Conservation (phyloP, 2,113 vertebrate species). For the Mastomys natalensis region DNA sequence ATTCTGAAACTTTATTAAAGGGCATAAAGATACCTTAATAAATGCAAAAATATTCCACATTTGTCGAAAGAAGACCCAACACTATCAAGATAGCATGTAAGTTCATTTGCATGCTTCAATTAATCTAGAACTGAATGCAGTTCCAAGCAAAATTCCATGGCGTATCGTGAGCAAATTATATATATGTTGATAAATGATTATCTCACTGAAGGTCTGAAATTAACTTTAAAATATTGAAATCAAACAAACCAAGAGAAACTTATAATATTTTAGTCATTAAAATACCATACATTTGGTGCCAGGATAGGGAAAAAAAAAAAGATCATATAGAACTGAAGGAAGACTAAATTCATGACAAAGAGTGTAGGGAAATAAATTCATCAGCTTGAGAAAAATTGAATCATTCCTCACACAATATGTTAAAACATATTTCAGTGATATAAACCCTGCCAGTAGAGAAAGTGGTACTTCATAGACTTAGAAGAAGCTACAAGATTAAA, state of each 20-base stretch:
- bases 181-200: constrained; percentile 15
- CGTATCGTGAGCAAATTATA: constrained; percentile 9
- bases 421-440: constrained; percentile 42
- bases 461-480: neutral
- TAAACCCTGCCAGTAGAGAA: neutral
- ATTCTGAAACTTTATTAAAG: constrained; percentile 69
- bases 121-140: constrained; percentile 55
- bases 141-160: constrained; percentile 34
- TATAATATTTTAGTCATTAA: constrained; percentile 30
- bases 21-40: constrained; percentile 57
- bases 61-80: constrained; percentile 23
- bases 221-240: constrained; percentile 53
- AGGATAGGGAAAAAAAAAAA: neutral
- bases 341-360: neutral
- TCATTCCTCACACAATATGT: neutral
- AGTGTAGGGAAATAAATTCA: constrained; percentile 15
- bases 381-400: constrained; percentile 39
- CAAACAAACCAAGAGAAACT: constrained; percentile 22
- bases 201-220: neutral
- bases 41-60: constrained; percentile 62
- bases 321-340: constrained; percentile 28
- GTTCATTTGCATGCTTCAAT: constrained; percentile 48
- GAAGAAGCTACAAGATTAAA: constrained; percentile 36
- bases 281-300: neutral
- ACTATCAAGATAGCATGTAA: constrained; percentile 48